Conservation (phyloP, 2,888 invertebrate genomes). For the Thelaira solivaga region DNA sequence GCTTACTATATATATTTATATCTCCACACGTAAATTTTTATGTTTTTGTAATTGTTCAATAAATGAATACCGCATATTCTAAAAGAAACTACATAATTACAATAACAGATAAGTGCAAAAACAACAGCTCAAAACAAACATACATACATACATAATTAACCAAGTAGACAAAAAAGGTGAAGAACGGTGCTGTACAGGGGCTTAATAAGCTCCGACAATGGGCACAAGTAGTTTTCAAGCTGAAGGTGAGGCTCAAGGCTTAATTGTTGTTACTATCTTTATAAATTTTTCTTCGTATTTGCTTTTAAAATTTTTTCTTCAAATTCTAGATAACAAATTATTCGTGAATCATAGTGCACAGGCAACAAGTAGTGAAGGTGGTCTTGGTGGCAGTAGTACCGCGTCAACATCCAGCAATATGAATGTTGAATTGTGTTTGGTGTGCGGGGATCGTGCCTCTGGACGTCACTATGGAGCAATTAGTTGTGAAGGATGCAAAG, state of each 20-base stretch:
- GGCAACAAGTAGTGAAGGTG: slow-evolving; percentile 51
- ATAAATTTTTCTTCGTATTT: slow-evolving; percentile 22
- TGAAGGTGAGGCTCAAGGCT: slow-evolving; percentile 69
- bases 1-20: too few relatives aligned
- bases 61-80: slow-evolving; percentile 25
- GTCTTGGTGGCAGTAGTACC: slow-evolving; percentile 47
- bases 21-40: neutral
- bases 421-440: slow-evolving; percentile 89
- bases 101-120: too few relatives aligned
- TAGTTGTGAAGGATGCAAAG: slow-evolving; percentile 97
- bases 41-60: slow-evolving; percentile 27
- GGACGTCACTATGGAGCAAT: slow-evolving; percentile 94
- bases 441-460: slow-evolving; percentile 96
- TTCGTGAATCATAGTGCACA: slow-evolving; percentile 60
- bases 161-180: slow-evolving; percentile 21
- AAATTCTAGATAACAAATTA: slow-evolving; percentile 59
- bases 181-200: slow-evolving; percentile 20
- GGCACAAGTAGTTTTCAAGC: slow-evolving; percentile 70
- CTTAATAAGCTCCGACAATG: slow-evolving; percentile 60
- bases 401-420: slow-evolving; percentile 64
- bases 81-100: slow-evolving; percentile 37
- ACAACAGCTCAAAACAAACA: neutral
- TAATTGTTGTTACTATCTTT: slow-evolving; percentile 31
- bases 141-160: slow-evolving; percentile 13
- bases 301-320: slow-evolving; percentile 26